These are phyloP conservation scores for Bombyx mandarina DNA, from an alignment of 1,140 invertebrate genomes.

Conservation along the genomic window DNA sequence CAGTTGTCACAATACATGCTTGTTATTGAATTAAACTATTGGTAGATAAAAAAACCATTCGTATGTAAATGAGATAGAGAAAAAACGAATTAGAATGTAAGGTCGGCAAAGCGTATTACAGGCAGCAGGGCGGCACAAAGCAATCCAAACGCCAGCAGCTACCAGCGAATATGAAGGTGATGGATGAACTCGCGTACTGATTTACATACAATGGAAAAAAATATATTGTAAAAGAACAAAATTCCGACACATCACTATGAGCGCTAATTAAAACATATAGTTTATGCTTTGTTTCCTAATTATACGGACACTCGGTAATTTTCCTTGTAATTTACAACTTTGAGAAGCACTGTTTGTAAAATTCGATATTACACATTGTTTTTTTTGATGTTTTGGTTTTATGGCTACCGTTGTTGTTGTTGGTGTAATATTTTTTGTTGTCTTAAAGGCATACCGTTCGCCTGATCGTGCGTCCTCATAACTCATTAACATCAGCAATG, in stretches of 20 bases:
- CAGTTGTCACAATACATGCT: too few relatives aligned
- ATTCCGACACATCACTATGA: conserved; percentile 42
- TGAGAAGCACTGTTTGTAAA: conserved; percentile 14
- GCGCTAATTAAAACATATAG: conserved; percentile 56
- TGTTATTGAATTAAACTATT: too few relatives aligned
- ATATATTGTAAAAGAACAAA: conserved; percentile 27
- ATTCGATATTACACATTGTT: too few relatives aligned
- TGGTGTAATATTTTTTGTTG: too few relatives aligned
- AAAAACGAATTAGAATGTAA: too few relatives aligned
- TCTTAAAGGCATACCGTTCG: too few relatives aligned
- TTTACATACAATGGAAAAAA: conserved; percentile 64
- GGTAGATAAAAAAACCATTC: too few relatives aligned
- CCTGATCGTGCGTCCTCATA: too few relatives aligned
- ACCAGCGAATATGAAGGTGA: conserved; percentile 51
- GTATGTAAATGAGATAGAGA: too few relatives aligned
- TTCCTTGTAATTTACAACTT: conserved; percentile 25
- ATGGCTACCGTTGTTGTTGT: too few relatives aligned
- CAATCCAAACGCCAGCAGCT: conserved; percentile 20
- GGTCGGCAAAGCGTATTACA: conserved; percentile 25
- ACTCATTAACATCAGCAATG: too few relatives aligned
- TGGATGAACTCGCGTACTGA: conserved; percentile 41
- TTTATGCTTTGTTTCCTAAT: conserved; percentile 33
- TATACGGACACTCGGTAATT: conserved; percentile 25
- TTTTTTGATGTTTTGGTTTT: too few relatives aligned
- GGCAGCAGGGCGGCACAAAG: conserved; percentile 26